phyloP scores from a whole-genome alignment of 2,888 invertebrate species.

The Sesamia inferens region DNA sequence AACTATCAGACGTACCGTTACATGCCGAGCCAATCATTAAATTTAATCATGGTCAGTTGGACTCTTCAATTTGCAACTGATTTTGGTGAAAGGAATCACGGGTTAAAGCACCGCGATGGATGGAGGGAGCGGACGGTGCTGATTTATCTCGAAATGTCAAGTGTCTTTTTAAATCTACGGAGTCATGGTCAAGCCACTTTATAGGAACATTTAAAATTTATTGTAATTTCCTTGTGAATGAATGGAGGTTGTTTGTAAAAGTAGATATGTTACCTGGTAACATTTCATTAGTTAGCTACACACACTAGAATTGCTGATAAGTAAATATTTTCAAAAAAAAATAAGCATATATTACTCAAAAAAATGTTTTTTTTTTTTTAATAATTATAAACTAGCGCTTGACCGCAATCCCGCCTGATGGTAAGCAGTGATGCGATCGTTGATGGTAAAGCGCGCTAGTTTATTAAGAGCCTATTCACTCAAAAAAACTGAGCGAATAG shows the following conservation, averaged over 20 bases:
- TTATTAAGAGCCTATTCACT: too few species aligned
- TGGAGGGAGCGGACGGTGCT: constrained; percentile 13
- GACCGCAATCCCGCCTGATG: too few species aligned
- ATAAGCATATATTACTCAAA: not conserved
- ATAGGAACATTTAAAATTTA: constrained; percentile 40
- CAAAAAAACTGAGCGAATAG: too few species aligned
- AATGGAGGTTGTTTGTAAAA: constrained; percentile 28
- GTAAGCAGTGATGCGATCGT: too few species aligned
- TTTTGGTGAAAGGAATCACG: constrained; percentile 75
- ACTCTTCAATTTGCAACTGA: constrained; percentile 69
- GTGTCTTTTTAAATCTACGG: constrained; percentile 61
- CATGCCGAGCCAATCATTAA: constrained; percentile 67
- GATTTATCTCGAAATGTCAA: constrained; percentile 72
- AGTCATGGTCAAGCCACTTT: constrained; percentile 60
- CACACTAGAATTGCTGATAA: not conserved
- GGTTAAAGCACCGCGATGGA: constrained; percentile 67
- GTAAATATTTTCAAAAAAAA: not conserved
- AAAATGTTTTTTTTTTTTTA: too few species aligned
- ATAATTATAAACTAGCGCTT: too few species aligned
- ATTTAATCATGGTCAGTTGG: constrained; percentile 68
- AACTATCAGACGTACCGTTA: constrained; percentile 58
- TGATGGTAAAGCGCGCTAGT: too few species aligned
- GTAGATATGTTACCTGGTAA: constrained; percentile 15
- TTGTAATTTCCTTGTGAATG: constrained; percentile 43
- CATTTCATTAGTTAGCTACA: not conserved